phyloP scores from a whole-genome alignment of 2,888 invertebrate species.

The Cartodere bifasciata region DNA sequence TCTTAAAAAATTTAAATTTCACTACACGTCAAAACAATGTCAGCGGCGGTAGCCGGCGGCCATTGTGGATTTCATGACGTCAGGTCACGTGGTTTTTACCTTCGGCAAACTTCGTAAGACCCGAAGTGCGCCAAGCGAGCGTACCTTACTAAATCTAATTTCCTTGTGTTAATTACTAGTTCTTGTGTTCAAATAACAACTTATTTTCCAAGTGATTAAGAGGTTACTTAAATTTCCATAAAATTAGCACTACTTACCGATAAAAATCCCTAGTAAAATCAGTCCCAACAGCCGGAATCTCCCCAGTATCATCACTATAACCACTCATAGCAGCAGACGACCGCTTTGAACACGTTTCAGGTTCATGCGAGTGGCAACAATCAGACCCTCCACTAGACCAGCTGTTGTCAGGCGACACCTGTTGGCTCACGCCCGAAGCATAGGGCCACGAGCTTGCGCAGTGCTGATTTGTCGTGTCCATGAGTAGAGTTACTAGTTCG shows the following conservation, averaged over 20 bases:
- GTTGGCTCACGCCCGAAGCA: conserved; percentile 26
- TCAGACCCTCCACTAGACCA: conserved; percentile 42
- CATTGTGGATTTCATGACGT: too few species aligned
- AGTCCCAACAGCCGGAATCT: conserved; percentile 53
- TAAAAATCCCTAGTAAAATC: conserved; percentile 73
- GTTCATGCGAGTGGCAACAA: conserved; percentile 33
- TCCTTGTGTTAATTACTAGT: too few species aligned
- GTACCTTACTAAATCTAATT: too few species aligned
- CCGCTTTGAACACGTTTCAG: conserved; percentile 50
- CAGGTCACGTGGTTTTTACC: too few species aligned
- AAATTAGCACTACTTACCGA: conserved; percentile 24
- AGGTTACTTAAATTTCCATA: conserved; percentile 4
- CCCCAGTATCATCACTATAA: conserved; percentile 47
- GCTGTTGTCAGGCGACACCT: conserved; percentile 45
- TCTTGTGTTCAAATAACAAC: too few species aligned
- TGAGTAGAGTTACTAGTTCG: conserved; percentile 43
- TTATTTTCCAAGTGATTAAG: too few species aligned
- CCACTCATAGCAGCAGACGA: conserved; percentile 58
- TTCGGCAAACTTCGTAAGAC: too few species aligned
- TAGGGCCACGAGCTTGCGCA: conserved; percentile 55
- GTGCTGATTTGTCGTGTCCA: conserved; percentile 37
- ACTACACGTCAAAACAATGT: too few species aligned
- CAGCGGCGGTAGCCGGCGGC: too few species aligned
- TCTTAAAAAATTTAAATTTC: too few species aligned
- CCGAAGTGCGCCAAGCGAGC: too few species aligned